Conservation (phyloP, 2,113 vertebrate genomes). For the Oreochromis spilurus region DNA sequence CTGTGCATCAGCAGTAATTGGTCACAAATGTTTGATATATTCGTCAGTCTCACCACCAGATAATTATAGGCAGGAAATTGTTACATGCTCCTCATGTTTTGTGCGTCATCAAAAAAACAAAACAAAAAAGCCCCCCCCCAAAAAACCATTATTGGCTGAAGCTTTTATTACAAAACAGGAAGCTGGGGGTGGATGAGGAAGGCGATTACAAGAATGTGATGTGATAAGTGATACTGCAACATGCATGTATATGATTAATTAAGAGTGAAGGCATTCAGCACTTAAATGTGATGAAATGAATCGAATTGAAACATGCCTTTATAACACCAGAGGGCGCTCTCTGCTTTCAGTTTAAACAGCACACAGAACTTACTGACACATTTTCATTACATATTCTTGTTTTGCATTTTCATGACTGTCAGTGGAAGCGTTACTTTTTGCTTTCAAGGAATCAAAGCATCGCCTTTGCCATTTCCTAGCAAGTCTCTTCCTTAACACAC, state of each 20-base stretch:
- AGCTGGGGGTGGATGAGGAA: background rate
- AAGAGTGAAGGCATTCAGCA: background rate
- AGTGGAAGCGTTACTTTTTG: background rate
- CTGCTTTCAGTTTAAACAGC: background rate
- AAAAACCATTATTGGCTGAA: background rate
- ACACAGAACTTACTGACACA: background rate
- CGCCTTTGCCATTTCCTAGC: background rate
- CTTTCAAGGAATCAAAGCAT: background rate
- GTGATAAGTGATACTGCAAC: background rate
- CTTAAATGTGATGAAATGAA: background rate
- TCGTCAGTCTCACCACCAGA: background rate
- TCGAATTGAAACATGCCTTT: background rate
- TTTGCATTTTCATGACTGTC: background rate
- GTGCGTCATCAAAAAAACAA: background rate
- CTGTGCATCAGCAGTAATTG: background rate
- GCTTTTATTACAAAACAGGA: constrained; percentile 7
- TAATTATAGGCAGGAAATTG: background rate
- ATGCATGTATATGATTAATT: background rate
- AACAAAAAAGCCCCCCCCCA: background rate
- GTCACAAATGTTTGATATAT: background rate
- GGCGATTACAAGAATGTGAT: background rate
- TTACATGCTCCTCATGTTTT: background rate
- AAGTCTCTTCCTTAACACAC: background rate
- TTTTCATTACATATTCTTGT: background rate
- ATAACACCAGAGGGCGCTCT: constrained; percentile 43